These are phyloP conservation scores for Volucella zonaria DNA, from an alignment of 2,888 invertebrate genomes.

Conservation along the genomic window DNA sequence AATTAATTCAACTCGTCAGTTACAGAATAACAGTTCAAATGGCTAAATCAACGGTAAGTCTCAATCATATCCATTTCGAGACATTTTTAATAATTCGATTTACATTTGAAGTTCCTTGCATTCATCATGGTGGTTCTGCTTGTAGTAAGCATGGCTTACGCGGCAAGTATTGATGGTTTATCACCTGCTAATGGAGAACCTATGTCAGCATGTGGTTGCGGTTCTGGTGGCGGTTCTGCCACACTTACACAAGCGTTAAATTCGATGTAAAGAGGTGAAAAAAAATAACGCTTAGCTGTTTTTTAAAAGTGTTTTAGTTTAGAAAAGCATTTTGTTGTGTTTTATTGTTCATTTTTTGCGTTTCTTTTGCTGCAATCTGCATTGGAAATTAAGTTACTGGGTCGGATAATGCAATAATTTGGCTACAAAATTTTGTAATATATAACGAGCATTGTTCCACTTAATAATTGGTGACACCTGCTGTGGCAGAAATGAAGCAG, in stretches of 20 bases:
- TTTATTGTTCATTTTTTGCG: background rate
- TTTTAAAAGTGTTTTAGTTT: slow-evolving; percentile 25
- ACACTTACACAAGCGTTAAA: background rate
- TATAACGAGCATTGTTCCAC: slow-evolving; percentile 34
- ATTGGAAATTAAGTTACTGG: slow-evolving; percentile 41
- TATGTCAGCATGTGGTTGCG: slow-evolving; percentile 40
- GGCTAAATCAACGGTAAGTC: slow-evolving; percentile 55
- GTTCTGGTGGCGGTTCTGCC: slow-evolving; percentile 34
- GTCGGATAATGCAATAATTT: slow-evolving; percentile 43
- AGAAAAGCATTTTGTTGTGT: slow-evolving; percentile 46
- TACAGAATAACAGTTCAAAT: slow-evolving; percentile 28
- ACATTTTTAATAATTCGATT: slow-evolving; percentile 10
- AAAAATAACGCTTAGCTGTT: slow-evolving; percentile 32
- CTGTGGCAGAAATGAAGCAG: slow-evolving; percentile 28
- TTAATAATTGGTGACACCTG: slow-evolving; percentile 46
- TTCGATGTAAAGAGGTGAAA: background rate
- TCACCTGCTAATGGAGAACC: background rate
- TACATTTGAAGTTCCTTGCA: slow-evolving; percentile 44
- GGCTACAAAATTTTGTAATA: background rate
- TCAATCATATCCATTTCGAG: background rate
- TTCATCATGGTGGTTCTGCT: slow-evolving; percentile 38
- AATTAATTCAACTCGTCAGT: slow-evolving; percentile 22
- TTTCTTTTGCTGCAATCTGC: background rate
- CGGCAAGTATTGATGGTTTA: slow-evolving; percentile 5
- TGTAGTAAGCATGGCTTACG: slow-evolving; percentile 32